Percentiles rank a stretch among this genome's conserved stretches.
These are phyloP conservation scores for Euplexia lucipara DNA, from an alignment of 2,888 invertebrate species.

Conservation along the genomic window DNA sequence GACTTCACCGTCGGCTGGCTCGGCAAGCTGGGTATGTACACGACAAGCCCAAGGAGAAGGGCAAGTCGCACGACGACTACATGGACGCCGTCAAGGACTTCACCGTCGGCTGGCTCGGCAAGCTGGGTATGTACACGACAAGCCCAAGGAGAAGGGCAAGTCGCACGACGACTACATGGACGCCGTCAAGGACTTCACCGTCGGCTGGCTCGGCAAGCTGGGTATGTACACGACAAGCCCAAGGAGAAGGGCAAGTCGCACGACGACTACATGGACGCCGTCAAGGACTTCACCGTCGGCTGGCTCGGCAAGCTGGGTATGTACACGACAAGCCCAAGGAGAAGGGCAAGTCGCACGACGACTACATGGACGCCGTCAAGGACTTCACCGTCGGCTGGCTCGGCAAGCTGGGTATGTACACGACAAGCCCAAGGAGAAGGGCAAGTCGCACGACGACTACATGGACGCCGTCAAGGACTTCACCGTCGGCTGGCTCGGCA, in stretches of 20 bases:
- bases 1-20: conserved; percentile 97
- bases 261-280: conserved; percentile 96
- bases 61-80: conserved; percentile 96
- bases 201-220: conserved; percentile 95
- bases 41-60: too few relatives aligned
- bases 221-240: too few relatives aligned
- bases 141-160: too few relatives aligned
- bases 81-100: conserved; percentile 96
- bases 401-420: conserved; percentile 93
- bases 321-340: too few relatives aligned
- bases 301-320: conserved; percentile 96
- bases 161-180: conserved; percentile 96
- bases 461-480: conserved; percentile 96
- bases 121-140: conserved; percentile 94
- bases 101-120: conserved; percentile 95
- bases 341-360: conserved; percentile 95
- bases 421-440: too few relatives aligned
- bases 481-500: conserved; percentile 95
- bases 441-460: conserved; percentile 96
- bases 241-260: too few relatives aligned
- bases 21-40: conserved; percentile 93
- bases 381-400: conserved; percentile 97
- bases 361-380: conserved; percentile 95
- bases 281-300: conserved; percentile 95
- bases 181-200: conserved; percentile 96